Evolutionary conservation across 2,888 invertebrate genomes (phyloP).

Genomic region (Cartodere bifasciata): DNA sequence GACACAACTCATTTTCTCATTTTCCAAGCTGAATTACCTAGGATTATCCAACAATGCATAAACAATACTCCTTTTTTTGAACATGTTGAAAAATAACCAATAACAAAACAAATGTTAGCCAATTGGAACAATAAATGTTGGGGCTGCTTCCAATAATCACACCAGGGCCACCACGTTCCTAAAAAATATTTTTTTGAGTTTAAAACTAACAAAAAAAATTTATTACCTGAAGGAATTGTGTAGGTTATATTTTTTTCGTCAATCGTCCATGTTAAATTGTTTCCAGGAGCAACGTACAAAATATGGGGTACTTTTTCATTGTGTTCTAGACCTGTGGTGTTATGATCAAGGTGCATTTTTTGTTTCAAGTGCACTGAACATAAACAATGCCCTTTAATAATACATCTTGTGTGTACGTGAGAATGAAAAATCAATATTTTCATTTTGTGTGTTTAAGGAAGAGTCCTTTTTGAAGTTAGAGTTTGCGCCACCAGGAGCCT

Average conservation of each 20-base stretch:
- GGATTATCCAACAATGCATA: constrained; percentile 67
- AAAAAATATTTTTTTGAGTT: too few species aligned
- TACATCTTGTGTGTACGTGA: too few species aligned
- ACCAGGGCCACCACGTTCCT: constrained; percentile 57
- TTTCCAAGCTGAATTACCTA: constrained; percentile 45
- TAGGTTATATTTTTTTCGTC: constrained; percentile 30
- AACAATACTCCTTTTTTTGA: constrained; percentile 67
- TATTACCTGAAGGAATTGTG: constrained; percentile 31
- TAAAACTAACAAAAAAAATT: constrained; percentile 1
- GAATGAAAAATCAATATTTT: too few species aligned
- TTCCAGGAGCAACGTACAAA: constrained; percentile 28
- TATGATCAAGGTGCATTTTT: constrained; percentile 10
- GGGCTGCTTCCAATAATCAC: constrained; percentile 58
- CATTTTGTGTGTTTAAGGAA: too few species aligned
- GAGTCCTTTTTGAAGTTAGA: too few species aligned
- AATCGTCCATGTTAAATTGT: constrained; percentile 28
- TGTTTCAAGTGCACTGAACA: too few species aligned
- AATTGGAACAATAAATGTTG: constrained; percentile 65
- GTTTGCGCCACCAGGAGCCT: too few species aligned
- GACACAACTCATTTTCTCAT: background rate
- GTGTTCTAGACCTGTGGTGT: constrained; percentile 27
- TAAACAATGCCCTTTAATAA: too few species aligned
- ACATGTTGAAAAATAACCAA: constrained; percentile 69
- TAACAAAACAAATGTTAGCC: constrained; percentile 64
- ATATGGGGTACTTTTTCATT: constrained; percentile 30